phyloP scores from a whole-genome alignment of 2,888 invertebrate species.

The Lepidonotus clava region DNA sequence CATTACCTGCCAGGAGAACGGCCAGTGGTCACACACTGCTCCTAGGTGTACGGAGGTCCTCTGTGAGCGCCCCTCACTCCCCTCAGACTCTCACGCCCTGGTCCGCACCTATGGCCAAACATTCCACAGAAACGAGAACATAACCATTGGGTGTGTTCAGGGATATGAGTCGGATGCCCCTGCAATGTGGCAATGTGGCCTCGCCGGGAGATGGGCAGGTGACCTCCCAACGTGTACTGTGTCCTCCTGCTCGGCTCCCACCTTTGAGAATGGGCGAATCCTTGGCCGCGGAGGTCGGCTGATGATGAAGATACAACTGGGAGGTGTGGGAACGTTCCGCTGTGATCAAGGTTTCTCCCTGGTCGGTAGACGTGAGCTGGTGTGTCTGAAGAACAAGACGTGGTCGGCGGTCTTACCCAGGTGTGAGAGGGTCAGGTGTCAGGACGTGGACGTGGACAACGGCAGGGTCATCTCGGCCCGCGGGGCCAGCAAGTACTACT shows the following conservation, averaged over 20 bases:
- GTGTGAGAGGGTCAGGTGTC: constrained; percentile 44
- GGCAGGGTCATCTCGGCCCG: constrained; percentile 35
- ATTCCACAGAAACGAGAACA: constrained; percentile 10
- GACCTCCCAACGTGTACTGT: constrained; percentile 53
- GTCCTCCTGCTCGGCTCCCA: constrained; percentile 40
- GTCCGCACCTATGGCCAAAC: neutral
- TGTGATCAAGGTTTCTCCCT: constrained; percentile 55
- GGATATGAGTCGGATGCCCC: constrained; percentile 57
- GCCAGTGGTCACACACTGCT: constrained; percentile 72
- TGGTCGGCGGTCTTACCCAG: constrained; percentile 53
- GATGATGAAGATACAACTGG: neutral
- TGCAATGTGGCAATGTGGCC: constrained; percentile 53
- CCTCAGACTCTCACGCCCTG: neutral
- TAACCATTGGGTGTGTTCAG: constrained; percentile 4
- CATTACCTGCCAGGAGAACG: constrained; percentile 67
- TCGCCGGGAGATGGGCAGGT: constrained; percentile 58
- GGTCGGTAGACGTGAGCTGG: neutral
- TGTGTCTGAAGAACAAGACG: constrained; percentile 47
- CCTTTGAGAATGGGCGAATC: constrained; percentile 5
- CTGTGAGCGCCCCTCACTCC: constrained; percentile 52
- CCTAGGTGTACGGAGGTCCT: constrained; percentile 70
- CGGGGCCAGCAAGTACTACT: neutral
- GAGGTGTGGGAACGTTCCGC: neutral
- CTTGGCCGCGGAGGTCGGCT: neutral
- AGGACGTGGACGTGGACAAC: constrained; percentile 14